phyloP scores from a whole-genome alignment of 2,113 vertebrate species.

The Xiphias gladius region DNA sequence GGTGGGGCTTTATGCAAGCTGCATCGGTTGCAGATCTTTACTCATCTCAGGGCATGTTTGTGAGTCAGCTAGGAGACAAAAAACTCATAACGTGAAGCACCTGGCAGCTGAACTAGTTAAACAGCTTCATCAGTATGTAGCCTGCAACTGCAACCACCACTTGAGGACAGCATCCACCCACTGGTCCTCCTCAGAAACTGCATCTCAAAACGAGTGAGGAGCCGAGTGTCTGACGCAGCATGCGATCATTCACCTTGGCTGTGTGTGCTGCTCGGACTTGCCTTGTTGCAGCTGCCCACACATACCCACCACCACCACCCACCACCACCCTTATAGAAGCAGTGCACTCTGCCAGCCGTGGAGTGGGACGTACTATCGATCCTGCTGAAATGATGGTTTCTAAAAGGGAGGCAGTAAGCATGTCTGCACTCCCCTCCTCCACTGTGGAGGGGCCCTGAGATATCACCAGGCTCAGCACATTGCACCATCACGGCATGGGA shows the following conservation, averaged over 20 bases:
- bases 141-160: conserved; percentile 59
- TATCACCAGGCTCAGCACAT: conserved; percentile 85
- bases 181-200: conserved; percentile 69
- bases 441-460: conserved; percentile 71
- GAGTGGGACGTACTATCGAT: conserved; percentile 83
- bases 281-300: conserved; percentile 75
- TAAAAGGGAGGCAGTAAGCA: conserved; percentile 84
- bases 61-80: conserved; percentile 29
- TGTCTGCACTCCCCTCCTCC: conserved; percentile 77
- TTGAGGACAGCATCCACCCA: conserved; percentile 70
- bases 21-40: conserved; percentile 45
- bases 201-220: conserved; percentile 61
- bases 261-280: conserved; percentile 68
- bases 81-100: conserved; percentile 42
- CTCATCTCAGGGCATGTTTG: conserved; percentile 31
- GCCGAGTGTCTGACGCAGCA: conserved; percentile 81
- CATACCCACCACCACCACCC: conserved; percentile 38
- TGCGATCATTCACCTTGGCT: conserved; percentile 83
- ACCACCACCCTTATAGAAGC: conserved; percentile 52
- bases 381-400: conserved; percentile 83
- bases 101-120: conserved; percentile 49
- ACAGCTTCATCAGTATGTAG: conserved; percentile 47
- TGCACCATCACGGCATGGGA: conserved; percentile 80
- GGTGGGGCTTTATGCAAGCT: conserved; percentile 30
- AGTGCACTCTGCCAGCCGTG: conserved; percentile 70